Base-by-base conservation (phyloP, 1,140 invertebrate species). In the Brachionus asplanchnoidis region DNA sequence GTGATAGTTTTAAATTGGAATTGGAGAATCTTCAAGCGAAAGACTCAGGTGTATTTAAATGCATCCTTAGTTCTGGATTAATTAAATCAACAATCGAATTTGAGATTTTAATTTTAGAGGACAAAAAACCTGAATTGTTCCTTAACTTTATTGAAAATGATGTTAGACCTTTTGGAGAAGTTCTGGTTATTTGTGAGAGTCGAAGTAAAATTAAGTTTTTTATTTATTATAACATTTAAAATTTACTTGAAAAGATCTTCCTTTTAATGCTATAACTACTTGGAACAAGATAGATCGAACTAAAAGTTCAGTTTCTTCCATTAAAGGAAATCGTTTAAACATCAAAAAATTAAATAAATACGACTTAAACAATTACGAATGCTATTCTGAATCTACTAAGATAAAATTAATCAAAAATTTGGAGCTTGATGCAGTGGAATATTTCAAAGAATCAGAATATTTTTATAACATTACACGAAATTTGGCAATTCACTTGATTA, bases 321-420 rank as follows among this genome's bases (percentile, higher is more conserved):
- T 77, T 26, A 12, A 32, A 23, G 42, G 44, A 9, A 77, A 77
- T 32, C 73, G 73, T 28, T 77, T 77, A 12, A 77, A 20, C 3
- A 77, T 77, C 11, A 77, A 53, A 46, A 77, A 77, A 77, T 11
- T 77, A 12, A 77, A 77, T 26, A 77, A 77, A 50, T 77, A 77
- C 46, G 73, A 77, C 42, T 50, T 77, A 7, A 77, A 77, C 42
- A 77, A 77, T 50, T 77, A 77, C 26, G 73, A 77, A 9, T 77
- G 73, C 50, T 14, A 28, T 50, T 20, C 42, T 11, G 73, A 77
- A 50, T 77, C 40, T 12, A 50, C 14, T 26, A 77, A 12, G 17
- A 9, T 50, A 26, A 77, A 77, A 26, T 50, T 77, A 26, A 77
- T 50, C 9, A 77, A 77, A 53, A 77, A 26, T 23, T 77, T 77